Base-by-base conservation (phyloP, 2,888 invertebrate species). In the Cheiracanthium punctorium region DNA sequence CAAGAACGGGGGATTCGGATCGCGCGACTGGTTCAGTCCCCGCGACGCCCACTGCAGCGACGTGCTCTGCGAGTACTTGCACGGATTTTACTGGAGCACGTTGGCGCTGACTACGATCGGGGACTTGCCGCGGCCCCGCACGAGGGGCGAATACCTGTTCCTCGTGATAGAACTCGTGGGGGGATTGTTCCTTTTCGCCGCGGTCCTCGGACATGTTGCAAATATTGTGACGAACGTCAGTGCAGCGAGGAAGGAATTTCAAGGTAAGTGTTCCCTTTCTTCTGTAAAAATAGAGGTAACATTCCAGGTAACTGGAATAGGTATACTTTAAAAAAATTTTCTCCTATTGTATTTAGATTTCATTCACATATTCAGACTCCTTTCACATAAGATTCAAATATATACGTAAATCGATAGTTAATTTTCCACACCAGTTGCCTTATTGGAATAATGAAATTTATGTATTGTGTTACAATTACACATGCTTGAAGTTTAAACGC, bases 41-140 rank as follows among this genome's bases (percentile, higher is more conserved):
- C 95, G 95, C 92, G 95, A 95, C 73, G 67, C 82, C 82, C 72
- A 88, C 28, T 88, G 89, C 48, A 89, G 90, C 67, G 97, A 97
- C 92, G 96, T 96, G 91, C 95, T 97, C 92, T 95, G 97, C 93
- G 96, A 96, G 92, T 99, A 99, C 93, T 94, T 99, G 91, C 97
- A 98, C 93, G 97, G 98, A 93, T 97, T 98, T 93, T 98, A 98
- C 93, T 98, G 98, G 98, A 98, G 98, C 92, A 98, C 98, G 90
- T 93, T 98, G 92, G 97, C 98, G 90, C 94, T 99, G 90, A 98
- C 98, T 82, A 98, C 98, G 89, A 97, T 98, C 91, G 98, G 98
- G 90, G 96, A 97, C 91, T 93, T 97, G 91, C 97, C 97, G 74
- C 93, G 96, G 91, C 98, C 98, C 88, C 94, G 96, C 90, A 97